These are phyloP conservation scores for Zygaena filipendulae DNA, from an alignment of 2,888 invertebrate species.

Conservation along the genomic window DNA sequence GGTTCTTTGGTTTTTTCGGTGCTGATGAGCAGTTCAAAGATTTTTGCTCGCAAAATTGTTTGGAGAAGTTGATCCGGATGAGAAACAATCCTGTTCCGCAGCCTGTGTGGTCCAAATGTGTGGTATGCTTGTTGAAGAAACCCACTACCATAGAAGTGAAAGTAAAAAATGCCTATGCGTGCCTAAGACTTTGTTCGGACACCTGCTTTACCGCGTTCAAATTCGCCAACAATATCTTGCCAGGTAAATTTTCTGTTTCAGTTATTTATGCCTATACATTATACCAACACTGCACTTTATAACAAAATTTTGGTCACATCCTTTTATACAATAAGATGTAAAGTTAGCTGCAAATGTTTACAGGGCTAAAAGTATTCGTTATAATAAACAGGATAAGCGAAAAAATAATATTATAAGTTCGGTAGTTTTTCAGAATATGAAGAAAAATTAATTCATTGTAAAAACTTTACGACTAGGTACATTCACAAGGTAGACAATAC, in stretches of 20 bases:
- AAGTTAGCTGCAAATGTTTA: too few species aligned
- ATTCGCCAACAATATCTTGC: constrained; percentile 89
- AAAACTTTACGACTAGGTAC: too few species aligned
- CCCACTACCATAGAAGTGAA: constrained; percentile 82
- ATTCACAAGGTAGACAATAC: too few species aligned
- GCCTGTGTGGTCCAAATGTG: constrained; percentile 75
- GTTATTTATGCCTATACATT: too few species aligned
- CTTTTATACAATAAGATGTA: too few species aligned
- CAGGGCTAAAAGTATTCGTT: too few species aligned
- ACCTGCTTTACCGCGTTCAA: constrained; percentile 95
- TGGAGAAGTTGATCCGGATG: constrained; percentile 82
- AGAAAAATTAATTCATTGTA: too few species aligned
- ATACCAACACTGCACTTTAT: too few species aligned
- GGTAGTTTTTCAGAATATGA: too few species aligned
- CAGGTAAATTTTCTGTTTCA: constrained; percentile 55
- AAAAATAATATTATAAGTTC: too few species aligned
- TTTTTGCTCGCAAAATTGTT: constrained; percentile 74
- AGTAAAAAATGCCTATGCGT: constrained; percentile 70
- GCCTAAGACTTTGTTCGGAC: constrained; percentile 85
- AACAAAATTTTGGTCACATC: too few species aligned
- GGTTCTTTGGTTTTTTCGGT: constrained; percentile 88
- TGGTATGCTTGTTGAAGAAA: constrained; percentile 83
- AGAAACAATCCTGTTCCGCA: constrained; percentile 71
- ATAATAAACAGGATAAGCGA: too few species aligned
- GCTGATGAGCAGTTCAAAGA: constrained; percentile 89